A percentile compares a stretch with the other conserved stretches of the same genome.
phyloP scores from a whole-genome alignment of 2,888 invertebrate species.

The Oscheius onirici region DNA sequence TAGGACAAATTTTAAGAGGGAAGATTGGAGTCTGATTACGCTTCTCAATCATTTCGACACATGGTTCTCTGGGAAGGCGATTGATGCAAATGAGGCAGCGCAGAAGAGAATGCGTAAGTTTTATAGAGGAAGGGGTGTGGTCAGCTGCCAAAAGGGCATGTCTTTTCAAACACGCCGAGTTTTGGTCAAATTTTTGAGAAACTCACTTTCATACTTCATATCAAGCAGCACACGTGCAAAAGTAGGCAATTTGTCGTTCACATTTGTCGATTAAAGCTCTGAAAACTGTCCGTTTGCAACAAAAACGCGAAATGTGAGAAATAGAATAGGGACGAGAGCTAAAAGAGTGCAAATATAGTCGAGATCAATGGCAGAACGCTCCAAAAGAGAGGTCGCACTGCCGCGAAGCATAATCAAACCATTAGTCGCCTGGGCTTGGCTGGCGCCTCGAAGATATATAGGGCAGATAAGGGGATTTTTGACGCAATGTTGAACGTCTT shows the following conservation, averaged over 20 bases:
- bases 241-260: neutral
- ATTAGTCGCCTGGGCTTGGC: neutral
- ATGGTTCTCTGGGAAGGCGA: neutral
- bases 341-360: conserved; percentile 12
- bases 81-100: conserved; percentile 19
- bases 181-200: neutral
- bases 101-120: neutral
- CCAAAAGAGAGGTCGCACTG: neutral
- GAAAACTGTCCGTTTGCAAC: neutral
- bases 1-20: neutral
- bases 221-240: neutral
- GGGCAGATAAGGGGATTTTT: conserved; percentile 26
- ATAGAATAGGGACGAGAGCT: conserved; percentile 1
- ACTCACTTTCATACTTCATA: conserved; percentile 22
- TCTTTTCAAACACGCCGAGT: too few species aligned
- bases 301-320: neutral
- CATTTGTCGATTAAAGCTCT: conserved; percentile 13
- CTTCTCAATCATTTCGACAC: neutral
- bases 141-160: too few species aligned
- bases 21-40: neutral
- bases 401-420: conserved; percentile 21
- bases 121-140: too few species aligned
- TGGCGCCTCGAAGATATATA: conserved; percentile 15
- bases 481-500: conserved; percentile 1
- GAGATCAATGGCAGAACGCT: conserved; percentile 18